These are phyloP conservation scores for Prunella fulvescens DNA, from an alignment of 2,113 vertebrate genomes.

Conservation along the genomic window DNA sequence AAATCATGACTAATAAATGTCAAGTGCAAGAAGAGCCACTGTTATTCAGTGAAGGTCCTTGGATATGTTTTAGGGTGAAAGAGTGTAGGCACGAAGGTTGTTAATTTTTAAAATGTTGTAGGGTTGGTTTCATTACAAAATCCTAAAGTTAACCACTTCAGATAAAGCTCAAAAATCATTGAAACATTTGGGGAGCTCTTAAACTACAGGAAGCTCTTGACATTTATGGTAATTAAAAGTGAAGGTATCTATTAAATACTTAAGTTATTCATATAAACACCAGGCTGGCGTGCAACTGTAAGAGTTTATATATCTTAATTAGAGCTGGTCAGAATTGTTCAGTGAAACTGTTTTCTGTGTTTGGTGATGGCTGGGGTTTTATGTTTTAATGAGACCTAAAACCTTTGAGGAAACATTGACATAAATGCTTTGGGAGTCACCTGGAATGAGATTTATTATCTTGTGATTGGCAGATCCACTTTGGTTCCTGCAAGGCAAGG, in stretches of 20 bases:
- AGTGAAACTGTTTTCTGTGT: background rate
- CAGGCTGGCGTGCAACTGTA: background rate
- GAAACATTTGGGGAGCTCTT: conserved; percentile 51
- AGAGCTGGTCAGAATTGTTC: background rate
- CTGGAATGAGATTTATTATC: background rate
- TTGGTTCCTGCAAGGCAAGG: background rate
- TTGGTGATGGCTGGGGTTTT: background rate
- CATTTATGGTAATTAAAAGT: conserved; percentile 65
- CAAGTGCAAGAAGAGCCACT: conserved; percentile 59
- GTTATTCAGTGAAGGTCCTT: conserved; percentile 25
- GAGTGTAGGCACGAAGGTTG: background rate
- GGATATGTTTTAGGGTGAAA: conserved; percentile 4
- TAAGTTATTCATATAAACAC: conserved; percentile 10
- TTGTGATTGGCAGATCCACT: accelerated
- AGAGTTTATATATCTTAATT: background rate
- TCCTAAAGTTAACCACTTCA: conserved; percentile 50
- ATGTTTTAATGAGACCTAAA: background rate
- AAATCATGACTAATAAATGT: conserved; percentile 64
- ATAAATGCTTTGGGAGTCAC: background rate
- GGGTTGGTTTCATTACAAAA: background rate
- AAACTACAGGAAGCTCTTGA: conserved; percentile 52
- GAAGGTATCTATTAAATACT: conserved; percentile 52
- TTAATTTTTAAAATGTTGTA: background rate
- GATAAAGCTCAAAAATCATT: conserved; percentile 46
- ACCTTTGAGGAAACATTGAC: background rate